Evolutionary conservation across 2,888 invertebrate species (phyloP).

Genomic region (Netelia virgata): DNA sequence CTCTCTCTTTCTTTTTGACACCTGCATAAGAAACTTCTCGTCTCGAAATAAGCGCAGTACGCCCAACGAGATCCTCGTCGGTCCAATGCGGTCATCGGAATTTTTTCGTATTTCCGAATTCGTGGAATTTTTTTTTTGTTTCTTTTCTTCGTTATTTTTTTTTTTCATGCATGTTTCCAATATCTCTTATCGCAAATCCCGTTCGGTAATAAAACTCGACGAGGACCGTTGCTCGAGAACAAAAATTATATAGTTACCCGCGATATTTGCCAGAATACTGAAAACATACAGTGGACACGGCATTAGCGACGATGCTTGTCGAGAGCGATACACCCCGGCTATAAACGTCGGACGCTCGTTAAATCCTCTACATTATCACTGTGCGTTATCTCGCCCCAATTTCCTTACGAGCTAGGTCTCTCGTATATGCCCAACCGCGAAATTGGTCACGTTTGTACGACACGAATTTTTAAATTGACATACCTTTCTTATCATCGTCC

Average conservation of each 20-base stretch:
- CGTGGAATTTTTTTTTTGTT: background rate
- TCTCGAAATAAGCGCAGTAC: background rate
- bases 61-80: background rate
- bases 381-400: conserved; percentile 13
- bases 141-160: background rate
- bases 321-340: background rate
- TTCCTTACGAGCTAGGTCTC: conserved; percentile 9
- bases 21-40: background rate
- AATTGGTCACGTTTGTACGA: background rate
- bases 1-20: background rate
- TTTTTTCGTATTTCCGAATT: background rate
- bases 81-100: background rate
- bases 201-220: conserved; percentile 17
- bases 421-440: background rate
- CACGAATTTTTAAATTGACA: no score
- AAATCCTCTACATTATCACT: conserved; percentile 36
- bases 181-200: conserved; percentile 15
- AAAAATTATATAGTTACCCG: background rate
- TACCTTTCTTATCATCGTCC: no score
- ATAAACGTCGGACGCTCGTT: conserved; percentile 37
- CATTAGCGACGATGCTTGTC: background rate
- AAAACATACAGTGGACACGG: background rate
- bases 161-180: background rate
- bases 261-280: conserved; percentile 1
- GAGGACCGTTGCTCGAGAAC: background rate